Conservation (phyloP, 1,140 invertebrate genomes). For the Caenorhabditis elegans region WBcel235 BX284604.4:8337501-8338000, state of each 20-base stretch:
- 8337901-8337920: background rate
- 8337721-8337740: too few relatives aligned
- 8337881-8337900: constrained; percentile 14
- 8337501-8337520: too few relatives aligned
- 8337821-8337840: background rate
- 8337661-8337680: background rate
- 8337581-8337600: background rate
- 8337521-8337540: too few relatives aligned
- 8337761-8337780: background rate
- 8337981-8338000: background rate
- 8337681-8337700: background rate
- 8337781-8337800: background rate
- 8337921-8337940: too few relatives aligned
- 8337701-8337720: too few relatives aligned
- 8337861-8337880: background rate
- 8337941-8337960: too few relatives aligned
- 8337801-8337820: background rate
- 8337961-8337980: background rate
- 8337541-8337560: too few relatives aligned
- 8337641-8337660: background rate
- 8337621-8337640: background rate
- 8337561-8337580: background rate
- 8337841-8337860: background rate
- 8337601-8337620: constrained; percentile 3
- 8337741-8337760: background rate